Base-by-base conservation (phyloP, 2,113 vertebrate species). In the Mus spicilegus region DNA sequence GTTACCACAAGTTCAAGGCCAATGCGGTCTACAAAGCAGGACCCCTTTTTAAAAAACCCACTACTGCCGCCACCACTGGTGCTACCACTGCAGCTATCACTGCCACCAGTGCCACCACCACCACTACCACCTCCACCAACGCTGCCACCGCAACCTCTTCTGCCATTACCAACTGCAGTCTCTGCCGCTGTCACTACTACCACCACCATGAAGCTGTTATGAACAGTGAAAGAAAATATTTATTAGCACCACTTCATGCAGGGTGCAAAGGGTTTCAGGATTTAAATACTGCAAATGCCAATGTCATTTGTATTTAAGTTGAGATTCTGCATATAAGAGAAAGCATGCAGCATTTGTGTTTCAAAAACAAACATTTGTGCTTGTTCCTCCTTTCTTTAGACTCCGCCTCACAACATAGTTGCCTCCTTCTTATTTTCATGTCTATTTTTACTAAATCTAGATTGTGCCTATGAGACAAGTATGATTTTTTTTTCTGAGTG, bases 391-490 rank as follows among this genome's bases (percentile, higher is more conserved):
- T 46, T 67, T 42, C 26, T 30, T 85, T 65, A 16, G 13, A 30
- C 13, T 39, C 39, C 3, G 1, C 16, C 11, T 8, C 39, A 4
- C 12, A 26, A 5, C 3, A 19, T 5, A 10, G n/a, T 19, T 10
- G 30, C 46, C 12, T 24, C 26, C 4, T 28, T 67, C 9, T 4
- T 85, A 17, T 28, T 10, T 65, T 67, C 16, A 49, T 67, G 46
- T 63, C 17, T 46, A 65, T 46, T 46, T n/a, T 85, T 85, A 65
- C 20, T 30, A 85, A 85, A 65, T 42, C 39, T 65, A 65, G 39
- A 65, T 65, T 46, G 39, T 67, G 3, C 3, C 61, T 19, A 46
- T 67, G 58, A 30, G 39, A 46, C 8, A 46, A 46, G 46, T 49
- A 67, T 30, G 33, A 63, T 67, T 30, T 85, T 19, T 65, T 33